Base-by-base conservation (phyloP, 2,888 invertebrate species). In the Rhodophaea formosa region DNA sequence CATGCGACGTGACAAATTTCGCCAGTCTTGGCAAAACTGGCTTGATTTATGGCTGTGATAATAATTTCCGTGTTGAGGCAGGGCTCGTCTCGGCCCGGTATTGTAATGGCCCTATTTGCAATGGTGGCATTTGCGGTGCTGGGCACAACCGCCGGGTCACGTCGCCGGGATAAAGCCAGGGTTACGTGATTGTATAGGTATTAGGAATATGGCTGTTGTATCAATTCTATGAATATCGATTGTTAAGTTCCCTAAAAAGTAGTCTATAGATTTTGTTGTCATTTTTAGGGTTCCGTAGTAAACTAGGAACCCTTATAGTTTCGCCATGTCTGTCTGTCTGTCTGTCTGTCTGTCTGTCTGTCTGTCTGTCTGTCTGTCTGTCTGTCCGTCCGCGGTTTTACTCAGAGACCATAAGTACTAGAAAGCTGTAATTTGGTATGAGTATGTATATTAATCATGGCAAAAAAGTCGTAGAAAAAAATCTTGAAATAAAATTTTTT, bases 51-150 rank as follows among this genome's bases (percentile, higher is more conserved):
- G 77, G 64, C 63, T 66, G 73, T 74, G 75, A 84, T 84, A 84
- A 84, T 84, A 82, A 84, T 84, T 82, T 86, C 81, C 80, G 75
- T 75, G 78, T 87, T 86, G 85, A 79, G 84, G 84, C 84, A 84
- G 83, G 84, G 77, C 74, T 73, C 75, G 73, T 77, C 72, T 80
- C 67, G 69, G 72, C 75, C 49, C 70, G 71, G 63, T 60, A 62
- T 70, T 68, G 75, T 77, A 78, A 77, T 73, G 71, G 66, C 62
- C 63, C 71, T 73, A 73, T 80, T 79, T 75, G 71, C 70, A 66
- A 63, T 68, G 71, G 69, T 74, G 74, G 69, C 73, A 75, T 78
- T 81, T 78, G 72, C 68, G 61, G 70, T 68, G 65, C 65, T 35
- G 51, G 32, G 65, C 63, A 65, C 70, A 68, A 71, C 71, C 64